Conservation (phyloP, 2,797 vertebrate genomes). For the Heteromormyrus szaboi region DNA sequence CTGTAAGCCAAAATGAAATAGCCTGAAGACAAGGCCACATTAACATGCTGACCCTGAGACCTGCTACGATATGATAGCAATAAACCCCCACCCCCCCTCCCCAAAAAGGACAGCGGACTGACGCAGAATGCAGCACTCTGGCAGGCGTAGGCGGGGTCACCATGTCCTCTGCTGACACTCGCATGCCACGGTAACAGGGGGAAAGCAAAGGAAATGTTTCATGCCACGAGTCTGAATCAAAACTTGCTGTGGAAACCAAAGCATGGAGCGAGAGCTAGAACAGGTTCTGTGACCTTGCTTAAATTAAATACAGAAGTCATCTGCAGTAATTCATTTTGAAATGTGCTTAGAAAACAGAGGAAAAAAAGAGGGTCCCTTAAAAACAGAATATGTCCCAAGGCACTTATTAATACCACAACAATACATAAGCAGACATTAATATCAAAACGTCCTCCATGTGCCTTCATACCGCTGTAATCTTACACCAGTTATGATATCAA, state of each 20-base stretch:
- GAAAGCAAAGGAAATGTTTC: neutral
- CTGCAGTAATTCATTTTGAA: neutral
- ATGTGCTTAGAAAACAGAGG: neutral
- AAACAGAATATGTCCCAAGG: neutral
- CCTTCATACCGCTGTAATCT: neutral
- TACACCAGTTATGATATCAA: slow-evolving; percentile 17
- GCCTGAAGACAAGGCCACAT: neutral
- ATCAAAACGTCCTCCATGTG: neutral
- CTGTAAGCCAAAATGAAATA: slow-evolving; percentile 49
- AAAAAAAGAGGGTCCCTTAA: neutral
- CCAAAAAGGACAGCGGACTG: neutral
- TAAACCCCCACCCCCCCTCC: neutral
- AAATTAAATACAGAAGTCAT: neutral
- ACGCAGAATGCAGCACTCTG: neutral
- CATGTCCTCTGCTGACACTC: neutral
- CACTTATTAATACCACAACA: neutral
- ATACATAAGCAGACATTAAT: slow-evolving; percentile 10
- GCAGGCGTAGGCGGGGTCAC: neutral
- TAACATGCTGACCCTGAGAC: neutral
- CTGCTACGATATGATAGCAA: neutral
- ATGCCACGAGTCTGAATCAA: neutral
- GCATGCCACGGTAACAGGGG: neutral
- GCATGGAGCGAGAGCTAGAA: neutral
- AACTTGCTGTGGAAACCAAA: neutral
- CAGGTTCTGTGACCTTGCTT: neutral